phyloP scores from a whole-genome alignment of 2,797 vertebrate genomes.

The Pseudochirops corinnae region DNA sequence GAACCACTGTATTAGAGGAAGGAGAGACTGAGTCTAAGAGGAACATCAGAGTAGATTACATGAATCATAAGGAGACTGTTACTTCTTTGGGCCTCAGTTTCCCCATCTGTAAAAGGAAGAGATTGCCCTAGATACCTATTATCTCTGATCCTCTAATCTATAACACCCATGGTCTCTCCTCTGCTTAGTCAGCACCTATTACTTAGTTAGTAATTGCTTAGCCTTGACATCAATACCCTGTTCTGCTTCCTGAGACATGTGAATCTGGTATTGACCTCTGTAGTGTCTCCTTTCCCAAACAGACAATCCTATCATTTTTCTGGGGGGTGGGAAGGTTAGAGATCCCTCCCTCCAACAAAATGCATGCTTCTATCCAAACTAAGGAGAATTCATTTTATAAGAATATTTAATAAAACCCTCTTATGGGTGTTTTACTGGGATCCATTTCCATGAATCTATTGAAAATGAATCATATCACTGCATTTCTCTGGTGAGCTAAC shows the following conservation, averaged over 20 bases:
- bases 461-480: slow-evolving; percentile 16
- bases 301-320: slow-evolving; percentile 53
- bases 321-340: background rate
- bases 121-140: background rate
- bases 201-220: background rate
- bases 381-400: slow-evolving; percentile 59
- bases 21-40: background rate
- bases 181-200: background rate
- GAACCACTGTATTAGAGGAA: background rate
- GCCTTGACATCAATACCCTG: background rate
- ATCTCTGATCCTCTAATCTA: background rate
- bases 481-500: slow-evolving; percentile 19
- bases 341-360: background rate
- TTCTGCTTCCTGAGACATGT: background rate
- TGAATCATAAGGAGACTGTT: background rate
- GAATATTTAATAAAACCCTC: slow-evolving; percentile 58
- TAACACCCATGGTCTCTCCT: background rate
- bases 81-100: background rate
- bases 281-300: slow-evolving; percentile 24
- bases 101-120: background rate
- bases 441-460: slow-evolving; percentile 28
- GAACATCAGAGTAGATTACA: background rate
- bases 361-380: slow-evolving; percentile 57
- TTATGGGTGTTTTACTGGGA: slow-evolving; percentile 56
- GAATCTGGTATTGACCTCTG: slow-evolving; percentile 36